Conservation (phyloP, 2,797 vertebrate species). For the Pachyuromys duprasi region DNA sequence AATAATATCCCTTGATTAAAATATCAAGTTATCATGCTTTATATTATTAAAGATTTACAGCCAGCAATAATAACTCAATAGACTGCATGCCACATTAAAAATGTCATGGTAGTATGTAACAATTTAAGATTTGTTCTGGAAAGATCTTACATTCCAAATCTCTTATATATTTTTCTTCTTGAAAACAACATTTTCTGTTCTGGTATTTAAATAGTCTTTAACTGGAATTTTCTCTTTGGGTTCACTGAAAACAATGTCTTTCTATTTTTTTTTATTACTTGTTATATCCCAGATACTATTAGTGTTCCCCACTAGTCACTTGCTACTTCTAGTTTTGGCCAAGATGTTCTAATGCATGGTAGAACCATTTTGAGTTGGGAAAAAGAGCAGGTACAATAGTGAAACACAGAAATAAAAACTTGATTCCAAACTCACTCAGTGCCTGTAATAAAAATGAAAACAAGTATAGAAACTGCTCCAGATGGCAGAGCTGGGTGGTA, state of each 20-base stretch:
- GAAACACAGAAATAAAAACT: conserved; percentile 62
- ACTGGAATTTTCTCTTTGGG: conserved; percentile 6
- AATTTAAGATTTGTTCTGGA: conserved; percentile 53
- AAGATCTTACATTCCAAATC: conserved; percentile 36
- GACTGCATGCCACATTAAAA: conserved; percentile 43
- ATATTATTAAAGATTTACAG: conserved; percentile 68
- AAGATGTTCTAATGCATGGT: conserved; percentile 48
- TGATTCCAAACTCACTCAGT: conserved; percentile 56
- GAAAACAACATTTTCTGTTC: conserved; percentile 41
- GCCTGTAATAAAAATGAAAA: conserved; percentile 62
- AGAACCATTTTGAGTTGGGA: conserved; percentile 71
- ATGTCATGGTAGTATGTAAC: not conserved
- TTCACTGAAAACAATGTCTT: conserved; percentile 47
- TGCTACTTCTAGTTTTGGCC: conserved; percentile 70
- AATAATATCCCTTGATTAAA: conserved; percentile 78
- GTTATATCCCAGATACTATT: conserved; percentile 62
- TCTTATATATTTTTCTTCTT: conserved; percentile 31
- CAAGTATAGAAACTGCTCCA: not conserved
- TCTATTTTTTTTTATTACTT: conserved; percentile 53
- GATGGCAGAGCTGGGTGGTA: not conserved
- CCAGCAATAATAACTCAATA: conserved; percentile 38
- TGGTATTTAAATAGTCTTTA: conserved; percentile 71
- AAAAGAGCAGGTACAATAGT: conserved; percentile 66
- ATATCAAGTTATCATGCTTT: conserved; percentile 56
- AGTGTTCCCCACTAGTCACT: conserved; percentile 69